phyloP scores from a whole-genome alignment of 2,113 vertebrate species.

The Illadopsis cleaveri region DNA sequence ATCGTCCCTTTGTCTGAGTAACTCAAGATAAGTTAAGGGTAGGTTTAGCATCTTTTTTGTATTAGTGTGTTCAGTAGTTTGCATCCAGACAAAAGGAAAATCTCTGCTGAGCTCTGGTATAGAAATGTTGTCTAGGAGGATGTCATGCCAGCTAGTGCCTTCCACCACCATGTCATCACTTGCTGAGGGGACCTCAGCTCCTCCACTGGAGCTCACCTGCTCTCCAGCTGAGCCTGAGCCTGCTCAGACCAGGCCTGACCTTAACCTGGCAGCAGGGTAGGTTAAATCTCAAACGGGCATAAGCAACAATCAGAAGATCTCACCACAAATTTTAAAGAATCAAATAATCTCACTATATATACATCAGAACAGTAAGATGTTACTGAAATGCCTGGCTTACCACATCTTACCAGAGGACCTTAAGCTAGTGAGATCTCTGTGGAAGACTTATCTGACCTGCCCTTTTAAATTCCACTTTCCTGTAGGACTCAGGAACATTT shows the following conservation, averaged over 20 bases:
- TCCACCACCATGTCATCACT: fast-evolving
- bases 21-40: neutral
- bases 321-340: neutral
- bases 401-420: neutral
- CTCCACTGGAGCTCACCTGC: neutral
- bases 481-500: neutral
- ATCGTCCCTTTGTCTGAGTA: neutral
- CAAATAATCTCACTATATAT: neutral
- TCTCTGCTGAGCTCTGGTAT: neutral
- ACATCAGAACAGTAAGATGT: neutral
- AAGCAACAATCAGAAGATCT: neutral
- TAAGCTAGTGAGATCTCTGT: neutral
- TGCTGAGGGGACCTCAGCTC: neutral
- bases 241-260: neutral
- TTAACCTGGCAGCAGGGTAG: neutral
- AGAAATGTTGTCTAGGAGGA: neutral
- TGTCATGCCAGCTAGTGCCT: neutral
- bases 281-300: neutral
- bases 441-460: neutral
- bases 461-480: neutral
- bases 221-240: neutral
- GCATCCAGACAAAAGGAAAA: neutral
- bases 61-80: neutral
- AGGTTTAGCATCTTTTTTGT: neutral
- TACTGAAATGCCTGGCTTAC: neutral